These are phyloP conservation scores for Leucoraja erinaceus DNA, from an alignment of 2,113 vertebrate species.

Conservation along the genomic window DNA sequence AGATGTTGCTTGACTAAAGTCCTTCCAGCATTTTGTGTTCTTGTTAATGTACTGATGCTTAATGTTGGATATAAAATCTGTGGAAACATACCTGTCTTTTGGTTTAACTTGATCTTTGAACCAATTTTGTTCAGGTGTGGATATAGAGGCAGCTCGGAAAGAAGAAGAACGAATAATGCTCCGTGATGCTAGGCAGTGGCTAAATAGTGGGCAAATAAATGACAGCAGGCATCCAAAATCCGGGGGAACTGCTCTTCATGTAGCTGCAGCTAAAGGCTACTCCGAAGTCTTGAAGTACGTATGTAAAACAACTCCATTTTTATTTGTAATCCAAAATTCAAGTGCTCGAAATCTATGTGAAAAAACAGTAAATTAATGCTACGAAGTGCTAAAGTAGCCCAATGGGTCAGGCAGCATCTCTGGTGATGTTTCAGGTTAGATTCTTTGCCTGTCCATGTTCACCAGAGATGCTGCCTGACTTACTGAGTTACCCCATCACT, in stretches of 20 bases:
- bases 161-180: constrained; percentile 96
- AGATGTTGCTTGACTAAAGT: too few species aligned
- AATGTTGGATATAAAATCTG: background rate
- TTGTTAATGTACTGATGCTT: background rate
- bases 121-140: constrained; percentile 67
- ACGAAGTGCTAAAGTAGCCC: too few species aligned
- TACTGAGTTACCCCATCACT: too few species aligned
- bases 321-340: too few species aligned
- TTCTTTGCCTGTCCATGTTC: too few species aligned
- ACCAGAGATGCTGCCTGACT: too few species aligned
- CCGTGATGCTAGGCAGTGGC: constrained; percentile 90
- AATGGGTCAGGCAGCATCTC: too few species aligned
- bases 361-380: too few species aligned
- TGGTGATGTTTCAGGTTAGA: too few species aligned
- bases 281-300: constrained; percentile 98
- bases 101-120: constrained; percentile 3
- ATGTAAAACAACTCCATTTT: background rate
- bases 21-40: too few species aligned
- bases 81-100: background rate
- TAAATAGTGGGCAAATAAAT: constrained; percentile 92
- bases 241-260: constrained; percentile 91
- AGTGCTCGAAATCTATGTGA: too few species aligned
- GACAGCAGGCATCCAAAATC: constrained; percentile 88
- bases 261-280: constrained; percentile 95
- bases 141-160: constrained; percentile 93